Conservation (phyloP, 35 echinoderm and acorn worm genomes). For the Lytechinus variegatus region DNA sequence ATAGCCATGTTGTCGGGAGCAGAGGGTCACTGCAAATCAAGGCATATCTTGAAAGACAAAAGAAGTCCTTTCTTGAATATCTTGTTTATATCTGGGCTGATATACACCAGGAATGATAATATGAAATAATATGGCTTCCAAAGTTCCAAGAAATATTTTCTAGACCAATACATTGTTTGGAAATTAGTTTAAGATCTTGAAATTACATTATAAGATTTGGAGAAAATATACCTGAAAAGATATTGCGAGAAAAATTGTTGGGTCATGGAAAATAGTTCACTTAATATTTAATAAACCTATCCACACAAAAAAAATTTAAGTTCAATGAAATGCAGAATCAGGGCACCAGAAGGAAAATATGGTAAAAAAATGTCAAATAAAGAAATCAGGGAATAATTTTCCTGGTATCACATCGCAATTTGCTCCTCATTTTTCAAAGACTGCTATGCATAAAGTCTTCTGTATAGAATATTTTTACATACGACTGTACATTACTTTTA, state of each 20-base stretch:
- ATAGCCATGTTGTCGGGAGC: not conserved
- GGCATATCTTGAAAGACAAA: not conserved
- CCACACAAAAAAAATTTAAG: not conserved
- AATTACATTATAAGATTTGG: not conserved
- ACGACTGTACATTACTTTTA: no score
- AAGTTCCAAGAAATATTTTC: not conserved
- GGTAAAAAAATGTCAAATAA: not conserved
- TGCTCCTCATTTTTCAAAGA: no score
- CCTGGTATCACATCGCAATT: no score
- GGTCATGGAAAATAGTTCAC: not conserved
- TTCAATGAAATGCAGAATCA: not conserved
- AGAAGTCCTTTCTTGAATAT: not conserved
- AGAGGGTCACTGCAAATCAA: not conserved
- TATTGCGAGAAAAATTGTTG: not conserved
- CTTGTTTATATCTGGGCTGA: not conserved
- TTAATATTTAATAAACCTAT: not conserved
- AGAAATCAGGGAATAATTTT: no score
- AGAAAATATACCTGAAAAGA: not conserved
- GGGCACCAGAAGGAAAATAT: not conserved
- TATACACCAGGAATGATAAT: not conserved
- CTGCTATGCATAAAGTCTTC: no score
- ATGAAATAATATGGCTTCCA: not conserved
- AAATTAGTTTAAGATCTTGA: not conserved
- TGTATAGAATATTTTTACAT: no score
- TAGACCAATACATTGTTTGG: not conserved